phyloP scores from a whole-genome alignment of 92 coral and sea anemone species.

The Bergia sp. region DNA sequence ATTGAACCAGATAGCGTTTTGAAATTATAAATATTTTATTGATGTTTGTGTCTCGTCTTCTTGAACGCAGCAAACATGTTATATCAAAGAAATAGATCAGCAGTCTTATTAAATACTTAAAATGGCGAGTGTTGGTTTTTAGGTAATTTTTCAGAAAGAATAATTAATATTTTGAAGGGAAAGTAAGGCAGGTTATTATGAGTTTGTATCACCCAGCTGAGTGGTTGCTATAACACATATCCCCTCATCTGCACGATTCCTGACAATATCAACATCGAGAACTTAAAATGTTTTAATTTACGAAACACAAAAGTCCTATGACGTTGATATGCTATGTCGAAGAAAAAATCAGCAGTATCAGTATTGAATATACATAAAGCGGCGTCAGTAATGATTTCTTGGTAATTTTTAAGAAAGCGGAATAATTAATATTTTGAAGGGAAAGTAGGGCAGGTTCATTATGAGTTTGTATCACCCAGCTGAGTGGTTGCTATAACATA shows the following conservation, averaged over 20 bases:
- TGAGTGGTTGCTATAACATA: neutral
- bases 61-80: neutral
- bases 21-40: conserved; percentile 1
- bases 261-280: neutral
- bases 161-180: neutral
- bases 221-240: neutral
- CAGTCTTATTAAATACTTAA: neutral
- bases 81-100: neutral
- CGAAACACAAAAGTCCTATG: neutral
- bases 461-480: neutral
- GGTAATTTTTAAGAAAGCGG: neutral
- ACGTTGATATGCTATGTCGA: neutral
- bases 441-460: neutral
- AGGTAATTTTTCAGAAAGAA: neutral
- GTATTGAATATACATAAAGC: no score
- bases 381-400: neutral
- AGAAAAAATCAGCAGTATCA: no score
- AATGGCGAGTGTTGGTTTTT: neutral
- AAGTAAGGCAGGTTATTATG: neutral
- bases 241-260: conserved; percentile 1
- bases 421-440: neutral
- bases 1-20: neutral
- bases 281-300: neutral
- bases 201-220: neutral
- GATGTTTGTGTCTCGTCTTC: neutral